Conservation (phyloP, 2,797 vertebrate species). For the Paratrypauchen microcephalus region DNA sequence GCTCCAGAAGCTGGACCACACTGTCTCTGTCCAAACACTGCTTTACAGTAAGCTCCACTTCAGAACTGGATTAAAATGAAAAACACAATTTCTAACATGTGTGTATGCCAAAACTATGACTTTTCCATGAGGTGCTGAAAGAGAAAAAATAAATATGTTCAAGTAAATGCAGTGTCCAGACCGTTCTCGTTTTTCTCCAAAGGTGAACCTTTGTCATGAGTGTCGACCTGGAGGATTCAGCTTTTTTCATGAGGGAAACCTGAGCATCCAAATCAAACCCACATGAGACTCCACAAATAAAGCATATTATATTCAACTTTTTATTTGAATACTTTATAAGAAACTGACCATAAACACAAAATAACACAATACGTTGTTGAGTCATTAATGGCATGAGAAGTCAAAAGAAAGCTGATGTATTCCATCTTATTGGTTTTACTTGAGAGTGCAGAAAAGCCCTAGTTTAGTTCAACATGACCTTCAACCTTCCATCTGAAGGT, state of each 20-base stretch:
- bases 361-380: background rate
- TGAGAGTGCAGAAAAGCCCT: background rate
- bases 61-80: background rate
- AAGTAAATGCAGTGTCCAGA: background rate
- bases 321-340: too few relatives aligned
- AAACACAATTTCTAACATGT: background rate
- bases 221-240: background rate
- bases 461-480: background rate
- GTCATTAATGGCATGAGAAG: background rate
- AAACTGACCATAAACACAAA: background rate
- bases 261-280: background rate
- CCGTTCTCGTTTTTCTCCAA: background rate
- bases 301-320: background rate
- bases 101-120: background rate
- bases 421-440: background rate
- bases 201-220: background rate
- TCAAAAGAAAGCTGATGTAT: background rate
- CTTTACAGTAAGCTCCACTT: background rate
- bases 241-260: background rate
- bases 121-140: background rate
- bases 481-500: background rate
- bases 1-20: background rate
- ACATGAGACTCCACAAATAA: background rate
- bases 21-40: background rate
- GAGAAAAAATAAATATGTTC: background rate